Percentiles rank a stretch among this genome's conserved stretches.
These are phyloP conservation scores for Hyperopisus bebe DNA, from an alignment of 2,113 vertebrate genomes.

Conservation along the genomic window DNA sequence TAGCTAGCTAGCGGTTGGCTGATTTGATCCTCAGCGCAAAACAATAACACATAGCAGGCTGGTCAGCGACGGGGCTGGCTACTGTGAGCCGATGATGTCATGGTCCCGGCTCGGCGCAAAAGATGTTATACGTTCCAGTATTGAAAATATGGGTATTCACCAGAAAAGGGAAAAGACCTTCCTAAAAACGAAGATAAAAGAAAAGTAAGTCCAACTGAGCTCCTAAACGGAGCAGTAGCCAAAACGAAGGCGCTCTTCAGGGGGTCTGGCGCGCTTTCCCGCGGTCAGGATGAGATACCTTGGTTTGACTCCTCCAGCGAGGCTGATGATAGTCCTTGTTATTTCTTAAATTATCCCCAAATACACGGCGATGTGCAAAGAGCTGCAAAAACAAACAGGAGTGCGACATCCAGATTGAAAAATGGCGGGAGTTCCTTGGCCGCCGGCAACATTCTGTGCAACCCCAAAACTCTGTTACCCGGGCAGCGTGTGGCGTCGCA, in stretches of 20 bases:
- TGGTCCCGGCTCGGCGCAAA: background rate
- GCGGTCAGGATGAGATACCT: slow-evolving; percentile 28
- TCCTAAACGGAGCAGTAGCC: slow-evolving; percentile 38
- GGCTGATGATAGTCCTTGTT: background rate
- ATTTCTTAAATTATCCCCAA: background rate
- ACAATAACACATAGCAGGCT: slow-evolving; percentile 52
- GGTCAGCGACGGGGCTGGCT: background rate
- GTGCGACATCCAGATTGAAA: slow-evolving; percentile 68
- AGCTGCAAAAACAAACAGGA: slow-evolving; percentile 51
- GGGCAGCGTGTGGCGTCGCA: slow-evolving; percentile 57
- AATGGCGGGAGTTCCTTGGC: slow-evolving; percentile 94
- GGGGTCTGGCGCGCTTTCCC: slow-evolving; percentile 47
- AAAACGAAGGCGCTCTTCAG: slow-evolving; percentile 32
- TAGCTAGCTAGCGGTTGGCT: slow-evolving; percentile 45
- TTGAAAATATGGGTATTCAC: slow-evolving; percentile 15
- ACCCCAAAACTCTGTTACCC: slow-evolving; percentile 60
- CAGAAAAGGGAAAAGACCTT: background rate
- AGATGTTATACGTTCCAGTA: slow-evolving; percentile 37
- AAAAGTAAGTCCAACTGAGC: background rate
- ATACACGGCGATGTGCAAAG: slow-evolving; percentile 18
- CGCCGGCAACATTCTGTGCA: slow-evolving; percentile 62
- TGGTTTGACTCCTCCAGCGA: background rate
- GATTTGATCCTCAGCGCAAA: slow-evolving; percentile 47
- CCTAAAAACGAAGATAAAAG: background rate
- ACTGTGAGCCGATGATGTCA: slow-evolving; percentile 22